Conservation (phyloP, 2,113 vertebrate species). For the Cyprinus carpio region DNA sequence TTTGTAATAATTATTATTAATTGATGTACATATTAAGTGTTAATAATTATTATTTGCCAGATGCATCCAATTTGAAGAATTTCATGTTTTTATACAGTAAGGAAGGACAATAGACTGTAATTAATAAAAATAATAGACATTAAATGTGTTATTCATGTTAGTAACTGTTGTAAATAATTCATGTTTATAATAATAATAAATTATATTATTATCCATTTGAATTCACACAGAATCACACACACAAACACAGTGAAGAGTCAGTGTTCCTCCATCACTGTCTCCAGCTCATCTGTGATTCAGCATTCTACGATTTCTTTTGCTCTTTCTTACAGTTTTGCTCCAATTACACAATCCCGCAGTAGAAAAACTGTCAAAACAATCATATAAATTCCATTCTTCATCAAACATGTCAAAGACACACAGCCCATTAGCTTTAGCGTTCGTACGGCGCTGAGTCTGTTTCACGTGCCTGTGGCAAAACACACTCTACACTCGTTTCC, state of each 20-base stretch:
- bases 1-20: not conserved
- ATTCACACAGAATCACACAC: too few species aligned
- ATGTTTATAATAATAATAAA: not conserved
- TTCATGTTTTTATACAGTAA: not conserved
- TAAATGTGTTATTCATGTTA: not conserved
- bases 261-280: not conserved
- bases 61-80: not conserved
- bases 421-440: conserved; percentile 17
- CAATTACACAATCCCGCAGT: not conserved
- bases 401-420: not conserved
- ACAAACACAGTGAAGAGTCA: not conserved
- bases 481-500: not conserved
- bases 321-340: not conserved
- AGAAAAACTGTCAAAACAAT: not conserved
- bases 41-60: not conserved
- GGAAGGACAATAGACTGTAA: not conserved
- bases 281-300: too few species aligned
- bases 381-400: not conserved
- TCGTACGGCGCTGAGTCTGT: not conserved
- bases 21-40: not conserved
- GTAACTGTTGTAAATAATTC: too few species aligned
- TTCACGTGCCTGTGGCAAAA: not conserved
- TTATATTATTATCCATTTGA: too few species aligned
- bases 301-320: too few species aligned
- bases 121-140: not conserved